These are phyloP conservation scores for Platygyra sinensis DNA, from an alignment of 64 coral and sea anemone species.

Conservation along the genomic window DNA sequence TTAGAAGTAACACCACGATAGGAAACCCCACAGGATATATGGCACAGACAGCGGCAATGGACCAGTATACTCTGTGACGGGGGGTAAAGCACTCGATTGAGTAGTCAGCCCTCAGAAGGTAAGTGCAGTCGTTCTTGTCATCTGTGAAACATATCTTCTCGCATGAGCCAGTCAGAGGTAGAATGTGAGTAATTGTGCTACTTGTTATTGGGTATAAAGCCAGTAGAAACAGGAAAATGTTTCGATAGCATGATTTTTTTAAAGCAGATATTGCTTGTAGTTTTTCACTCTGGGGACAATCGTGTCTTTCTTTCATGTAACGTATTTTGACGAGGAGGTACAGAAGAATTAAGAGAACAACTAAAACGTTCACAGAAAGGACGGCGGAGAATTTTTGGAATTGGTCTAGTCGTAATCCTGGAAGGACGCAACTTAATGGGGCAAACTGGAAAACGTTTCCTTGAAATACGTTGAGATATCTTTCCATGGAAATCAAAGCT, in stretches of 20 bases:
- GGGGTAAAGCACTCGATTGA: constrained; percentile 28
- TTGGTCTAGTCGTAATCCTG: constrained; percentile 34
- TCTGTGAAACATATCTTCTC: constrained; percentile 13
- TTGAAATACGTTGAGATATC: constrained; percentile 51
- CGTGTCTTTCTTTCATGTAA: constrained; percentile 20
- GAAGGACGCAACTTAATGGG: constrained; percentile 56
- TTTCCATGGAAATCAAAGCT: no score
- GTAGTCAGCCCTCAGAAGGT: constrained; percentile 12
- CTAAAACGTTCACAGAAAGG: constrained; percentile 30
- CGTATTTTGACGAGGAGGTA: constrained; percentile 34
- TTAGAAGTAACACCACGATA: no score
- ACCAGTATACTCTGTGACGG: no score
- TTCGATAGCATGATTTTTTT: no score
- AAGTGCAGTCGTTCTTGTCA: constrained; percentile 1
- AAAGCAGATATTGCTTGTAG: neutral
- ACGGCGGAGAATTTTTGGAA: constrained; percentile 55
- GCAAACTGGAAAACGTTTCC: constrained; percentile 72
- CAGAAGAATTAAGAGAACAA: constrained; percentile 32
- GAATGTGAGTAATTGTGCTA: no score
- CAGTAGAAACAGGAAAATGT: no score
- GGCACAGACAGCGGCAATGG: no score
- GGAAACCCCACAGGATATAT: no score
- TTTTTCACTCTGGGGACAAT: neutral
- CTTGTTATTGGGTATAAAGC: no score
- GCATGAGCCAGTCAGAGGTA: no score